Conservation (phyloP, 2,888 invertebrate genomes). For the Nowickia ferox region DNA sequence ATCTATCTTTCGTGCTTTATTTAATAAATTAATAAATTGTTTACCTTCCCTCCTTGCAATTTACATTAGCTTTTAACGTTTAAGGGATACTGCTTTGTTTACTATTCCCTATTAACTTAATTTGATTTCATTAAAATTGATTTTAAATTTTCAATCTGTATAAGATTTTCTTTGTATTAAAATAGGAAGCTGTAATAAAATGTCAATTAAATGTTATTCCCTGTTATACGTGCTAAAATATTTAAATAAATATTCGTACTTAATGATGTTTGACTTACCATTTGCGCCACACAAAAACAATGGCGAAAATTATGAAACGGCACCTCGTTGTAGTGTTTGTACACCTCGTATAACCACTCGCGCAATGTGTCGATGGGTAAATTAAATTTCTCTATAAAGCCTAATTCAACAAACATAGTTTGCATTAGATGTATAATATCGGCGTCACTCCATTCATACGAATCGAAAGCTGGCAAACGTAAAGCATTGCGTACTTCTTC, state of each 20-base stretch:
- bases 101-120: conserved; percentile 42
- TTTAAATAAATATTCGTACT: too few relatives aligned
- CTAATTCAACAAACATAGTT: conserved; percentile 92
- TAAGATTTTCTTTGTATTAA: not conserved
- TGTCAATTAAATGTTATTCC: not conserved
- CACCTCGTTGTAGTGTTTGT: conserved; percentile 93
- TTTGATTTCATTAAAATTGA: conserved; percentile 10
- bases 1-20: not conserved
- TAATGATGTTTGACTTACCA: conserved; percentile 85
- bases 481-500: conserved; percentile 83
- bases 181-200: not conserved
- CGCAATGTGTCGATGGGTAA: conserved; percentile 88
- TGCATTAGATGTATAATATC: conserved; percentile 90
- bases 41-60: not conserved
- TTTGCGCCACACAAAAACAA: conserved; percentile 94
- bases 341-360: conserved; percentile 90
- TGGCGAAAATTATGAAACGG: conserved; percentile 94
- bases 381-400: conserved; percentile 89
- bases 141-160: conserved; percentile 9
- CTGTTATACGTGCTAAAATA: too few relatives aligned
- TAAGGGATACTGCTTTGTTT: conserved; percentile 27
- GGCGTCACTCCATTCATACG: conserved; percentile 92
- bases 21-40: not conserved
- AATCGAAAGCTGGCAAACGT: conserved; percentile 87
- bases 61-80: conserved; percentile 23